Base-by-base conservation (phyloP, 2,113 vertebrate genomes). In the Puffinus mauretanicus region DNA sequence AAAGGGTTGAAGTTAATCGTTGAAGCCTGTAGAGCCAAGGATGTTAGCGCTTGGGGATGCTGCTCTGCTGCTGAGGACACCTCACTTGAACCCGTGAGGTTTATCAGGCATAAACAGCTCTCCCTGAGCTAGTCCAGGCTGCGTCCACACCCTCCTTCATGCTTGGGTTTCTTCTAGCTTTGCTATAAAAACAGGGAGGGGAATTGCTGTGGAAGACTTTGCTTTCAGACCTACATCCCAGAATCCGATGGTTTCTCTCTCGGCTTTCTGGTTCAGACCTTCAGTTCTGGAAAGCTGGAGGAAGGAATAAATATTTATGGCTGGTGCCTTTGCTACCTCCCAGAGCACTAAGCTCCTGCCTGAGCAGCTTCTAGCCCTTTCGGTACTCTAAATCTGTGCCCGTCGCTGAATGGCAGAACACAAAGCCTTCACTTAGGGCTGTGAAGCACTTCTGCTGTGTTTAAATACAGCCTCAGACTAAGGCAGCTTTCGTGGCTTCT, bases 381-480 rank as follows among this genome's bases (percentile, higher is more conserved):
- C 0, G 0, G 9, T 8, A 5, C 36, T 9, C 44, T 11, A 12
- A n/a, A 12, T 10, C 47, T 14, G 0, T 11, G 52, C n/a, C 47
- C 3, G 0, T 26, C 2, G 0, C 71, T 8, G 55, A 27, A 2
- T 3, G 30, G 47, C 26, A 21, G n/a, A 11, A 25, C 24, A 2
- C 36, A 7, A 20, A 60, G 38, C 62, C 36, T 20, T 27, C 13
- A 0, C 13, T 17, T 8, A 2, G 40, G 46, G 64, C 64, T 30
- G 46, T 6, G 57, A 17, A 11, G 27, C 18, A 3, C 30, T 11
- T 30, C 6, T 6, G 17, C 55, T 13, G 26, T 4, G 46, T 16
- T 52, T 13, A 4, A 22, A 15, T 7, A 2, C 44, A 7, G 46
- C 16, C 46, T 17, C 15, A 4, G 38, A 3, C 62, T 78, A 7